These are phyloP conservation scores for Tetramorium parvispinum DNA, from an alignment of 1,140 invertebrate species.

Conservation along the genomic window DNA sequence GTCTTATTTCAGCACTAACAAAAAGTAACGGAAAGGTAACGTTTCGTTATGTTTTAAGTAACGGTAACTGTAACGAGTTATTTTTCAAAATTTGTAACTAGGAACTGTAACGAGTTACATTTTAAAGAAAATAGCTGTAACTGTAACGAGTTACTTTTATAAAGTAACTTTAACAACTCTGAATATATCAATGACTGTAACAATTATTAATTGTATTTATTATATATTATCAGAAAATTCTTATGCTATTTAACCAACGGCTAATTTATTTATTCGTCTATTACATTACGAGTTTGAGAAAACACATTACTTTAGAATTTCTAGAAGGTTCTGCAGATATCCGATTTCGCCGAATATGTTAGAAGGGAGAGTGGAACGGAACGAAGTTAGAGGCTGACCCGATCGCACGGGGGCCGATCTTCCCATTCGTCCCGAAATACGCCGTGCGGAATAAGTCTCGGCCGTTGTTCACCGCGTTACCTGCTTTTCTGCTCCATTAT, in stretches of 20 bases:
- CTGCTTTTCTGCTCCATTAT: conserved; percentile 59
- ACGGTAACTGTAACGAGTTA: no score
- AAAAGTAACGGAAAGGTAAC: no score
- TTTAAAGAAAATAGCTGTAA: no score
- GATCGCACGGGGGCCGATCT: not conserved
- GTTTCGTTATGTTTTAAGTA: no score
- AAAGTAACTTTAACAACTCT: no score
- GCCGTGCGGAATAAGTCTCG: conserved; percentile 64
- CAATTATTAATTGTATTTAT: not conserved
- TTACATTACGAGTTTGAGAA: not conserved
- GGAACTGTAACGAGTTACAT: no score
- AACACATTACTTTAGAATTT: not conserved
- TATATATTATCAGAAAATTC: not conserved
- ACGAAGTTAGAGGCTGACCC: not conserved
- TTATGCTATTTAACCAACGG: not conserved
- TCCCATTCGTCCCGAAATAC: conserved; percentile 49
- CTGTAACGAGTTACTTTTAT: no score
- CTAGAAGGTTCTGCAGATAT: not conserved
- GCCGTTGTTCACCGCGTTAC: conserved; percentile 59
- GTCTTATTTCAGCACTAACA: no score
- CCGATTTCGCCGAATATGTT: not conserved
- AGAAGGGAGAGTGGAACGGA: not conserved
- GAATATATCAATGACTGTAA: not conserved
- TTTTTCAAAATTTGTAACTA: no score
- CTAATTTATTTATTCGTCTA: not conserved